Conservation (phyloP, 1,140 invertebrate genomes). For the Saccostrea glomerata region DNA sequence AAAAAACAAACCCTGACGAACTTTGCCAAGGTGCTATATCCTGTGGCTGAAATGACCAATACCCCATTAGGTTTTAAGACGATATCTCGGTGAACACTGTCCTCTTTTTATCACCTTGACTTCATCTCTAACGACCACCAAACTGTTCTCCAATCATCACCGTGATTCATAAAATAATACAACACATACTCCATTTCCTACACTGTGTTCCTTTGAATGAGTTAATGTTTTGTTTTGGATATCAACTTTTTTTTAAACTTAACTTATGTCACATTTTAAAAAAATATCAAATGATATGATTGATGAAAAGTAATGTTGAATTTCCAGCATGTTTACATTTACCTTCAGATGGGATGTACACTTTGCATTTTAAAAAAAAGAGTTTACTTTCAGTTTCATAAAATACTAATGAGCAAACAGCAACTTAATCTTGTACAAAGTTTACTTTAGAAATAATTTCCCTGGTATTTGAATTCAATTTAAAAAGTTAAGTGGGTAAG, state of each 20-base stretch:
- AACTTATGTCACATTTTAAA: no score
- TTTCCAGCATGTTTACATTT: neutral
- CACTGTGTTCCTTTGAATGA: no score
- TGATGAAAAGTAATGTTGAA: no score
- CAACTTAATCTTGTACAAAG: neutral
- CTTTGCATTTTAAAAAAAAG: neutral
- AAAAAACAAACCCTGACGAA: neutral
- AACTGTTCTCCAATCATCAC: neutral
- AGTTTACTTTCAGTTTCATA: neutral
- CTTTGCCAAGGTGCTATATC: neutral
- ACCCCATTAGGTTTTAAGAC: conserved; percentile 37
- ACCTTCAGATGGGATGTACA: neutral
- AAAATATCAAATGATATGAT: no score
- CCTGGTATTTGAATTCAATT: neutral
- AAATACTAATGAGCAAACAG: conserved; percentile 7
- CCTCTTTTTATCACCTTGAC: neutral
- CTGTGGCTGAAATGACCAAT: conserved; percentile 20
- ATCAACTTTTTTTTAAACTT: no score
- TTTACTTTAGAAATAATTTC: neutral
- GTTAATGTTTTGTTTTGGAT: no score
- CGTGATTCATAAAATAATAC: conserved; percentile 15
- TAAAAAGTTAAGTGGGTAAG: conserved; percentile 16
- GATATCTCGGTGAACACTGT: conserved; percentile 1
- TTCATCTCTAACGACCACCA: conserved; percentile 7
- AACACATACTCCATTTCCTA: neutral